Evolutionary conservation across 2,888 invertebrate genomes (phyloP), one percentile per base, ranked within the genome.

Genomic region (Agrilus cyanescens): DNA sequence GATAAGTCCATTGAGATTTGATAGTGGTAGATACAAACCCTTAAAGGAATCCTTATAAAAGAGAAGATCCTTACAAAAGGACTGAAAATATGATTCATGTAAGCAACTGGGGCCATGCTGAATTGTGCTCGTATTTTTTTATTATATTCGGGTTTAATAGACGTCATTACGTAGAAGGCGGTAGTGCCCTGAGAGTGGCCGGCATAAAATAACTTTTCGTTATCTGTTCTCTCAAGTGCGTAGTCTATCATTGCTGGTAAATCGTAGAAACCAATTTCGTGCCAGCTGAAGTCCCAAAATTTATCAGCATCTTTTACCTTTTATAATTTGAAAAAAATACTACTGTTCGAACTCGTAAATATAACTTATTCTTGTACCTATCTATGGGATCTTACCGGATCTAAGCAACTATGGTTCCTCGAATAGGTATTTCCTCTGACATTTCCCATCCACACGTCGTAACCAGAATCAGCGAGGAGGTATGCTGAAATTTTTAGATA

Each of bases 211-310:
- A 50, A 14, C 10, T 44, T 34, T 10, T 45, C 30, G 13, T 45
- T 40, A 6, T 45, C 40, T 5, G 41, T 47, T 16, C 13, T 8
- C 15, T 16, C 52, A 1, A 80, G 62, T n/a, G 78, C 70, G 54
- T 78, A 76, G 57, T 90, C 81, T 32, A 93, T 78, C 69, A 80
- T 81, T 0, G 82, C 75, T 0, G 89, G 85, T 30, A 90, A 58
- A 62, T 93, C 91, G 48, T 69, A 73, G 41, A 73, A 63, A 1
- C 81, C 85, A 61, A 89, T 85, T 58, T 87, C 80, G 57, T 89
- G 84, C 79, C 82, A 90, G 43, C 85, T 85, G 36, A 55, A 57
- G 40, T 54, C 45, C 55, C 55, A 56, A 45, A 54, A 56, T 29
- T 50, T 41, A 12, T 34, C 35, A 1, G 45, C 25, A 14, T 45